Base-by-base conservation (phyloP, 35 echinoderm and acorn worm genomes). In the Lytechinus variegatus region DNA sequence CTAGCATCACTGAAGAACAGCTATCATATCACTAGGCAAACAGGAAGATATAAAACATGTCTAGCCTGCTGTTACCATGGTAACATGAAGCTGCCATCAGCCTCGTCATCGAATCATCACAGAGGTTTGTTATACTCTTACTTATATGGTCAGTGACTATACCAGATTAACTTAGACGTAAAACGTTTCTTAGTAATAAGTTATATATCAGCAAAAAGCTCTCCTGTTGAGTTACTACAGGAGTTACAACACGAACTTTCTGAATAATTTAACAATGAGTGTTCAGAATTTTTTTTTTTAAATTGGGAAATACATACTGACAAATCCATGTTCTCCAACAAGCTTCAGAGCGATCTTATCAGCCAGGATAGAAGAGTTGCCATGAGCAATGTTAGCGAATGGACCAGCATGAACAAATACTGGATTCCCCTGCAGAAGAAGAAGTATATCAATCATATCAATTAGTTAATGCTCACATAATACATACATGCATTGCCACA, bases 361-460 rank as follows among this genome's bases (percentile, higher is more conserved):
- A 90, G 97, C 97, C 79, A 99, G 93, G 91, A 99, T 97, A 0
- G 97, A 98, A 51, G 97, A 98, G 93, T 99, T 99, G 7, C 97
- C 98, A 96, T 99, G 98, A 57, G 97, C 98, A 86, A 97, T 99
- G 92, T 99, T 99, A n/a, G 98, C 98, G 97, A 99, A 97, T 28
- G 98, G 98, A 21, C 98, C 98, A 28, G 98, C 98, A 97, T 99
- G 98, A 9, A 99, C 98, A 96, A 99, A 99, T 10, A 99, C 98
- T n/a, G 98, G 98, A 27, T 95, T 97, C 86, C 98, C 98, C 98
- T 99, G 86, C 24, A 27, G 27, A 87, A 55, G 55, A 54, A 61
- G 6, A 29, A 57, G 27, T 94, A 11, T 13, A 58, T 58, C 13
- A 9, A 13, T 9, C 56, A 58, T 0, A 9, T 58, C 56, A 58